Conservation (phyloP, 2,888 invertebrate genomes). For the Limnephilus lunatus region DNA sequence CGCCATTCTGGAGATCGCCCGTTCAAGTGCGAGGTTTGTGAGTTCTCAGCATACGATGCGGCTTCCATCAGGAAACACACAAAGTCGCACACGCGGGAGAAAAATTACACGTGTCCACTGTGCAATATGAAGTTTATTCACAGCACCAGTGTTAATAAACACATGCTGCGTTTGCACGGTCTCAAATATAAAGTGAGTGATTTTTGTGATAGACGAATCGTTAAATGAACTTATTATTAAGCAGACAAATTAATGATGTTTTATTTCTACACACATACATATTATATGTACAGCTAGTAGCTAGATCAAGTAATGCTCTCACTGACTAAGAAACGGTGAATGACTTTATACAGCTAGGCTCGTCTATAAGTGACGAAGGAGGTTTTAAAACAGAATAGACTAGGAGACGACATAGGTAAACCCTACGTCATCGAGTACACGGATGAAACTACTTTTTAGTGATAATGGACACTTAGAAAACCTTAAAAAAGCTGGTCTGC, state of each 20-base stretch:
- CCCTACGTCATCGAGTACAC: too few relatives aligned
- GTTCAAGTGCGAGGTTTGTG: constrained; percentile 72
- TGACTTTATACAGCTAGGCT: too few relatives aligned
- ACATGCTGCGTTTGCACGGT: constrained; percentile 73
- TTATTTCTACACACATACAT: neutral
- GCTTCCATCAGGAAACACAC: constrained; percentile 72
- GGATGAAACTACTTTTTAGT: too few relatives aligned
- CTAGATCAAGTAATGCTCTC: too few relatives aligned
- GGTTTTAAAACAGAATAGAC: too few relatives aligned
- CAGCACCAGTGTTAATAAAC: constrained; percentile 74
- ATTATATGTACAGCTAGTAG: neutral
- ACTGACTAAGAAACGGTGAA: too few relatives aligned
- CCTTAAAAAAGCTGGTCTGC: too few relatives aligned
- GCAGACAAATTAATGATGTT: neutral
- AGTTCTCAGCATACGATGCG: constrained; percentile 71
- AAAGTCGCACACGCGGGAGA: constrained; percentile 73
- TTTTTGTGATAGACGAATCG: constrained; percentile 66
- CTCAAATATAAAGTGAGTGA: constrained; percentile 73
- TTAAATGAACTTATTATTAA: constrained; percentile 65
- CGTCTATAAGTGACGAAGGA: too few relatives aligned
- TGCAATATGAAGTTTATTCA: constrained; percentile 73
- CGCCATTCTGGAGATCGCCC: constrained; percentile 74
- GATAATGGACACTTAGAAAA: too few relatives aligned
- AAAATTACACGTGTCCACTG: constrained; percentile 72
- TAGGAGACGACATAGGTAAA: too few relatives aligned